Conservation (phyloP, 30 jellyfish, hydroid and myxozoan species). For the Aurelia coerulea region DNA sequence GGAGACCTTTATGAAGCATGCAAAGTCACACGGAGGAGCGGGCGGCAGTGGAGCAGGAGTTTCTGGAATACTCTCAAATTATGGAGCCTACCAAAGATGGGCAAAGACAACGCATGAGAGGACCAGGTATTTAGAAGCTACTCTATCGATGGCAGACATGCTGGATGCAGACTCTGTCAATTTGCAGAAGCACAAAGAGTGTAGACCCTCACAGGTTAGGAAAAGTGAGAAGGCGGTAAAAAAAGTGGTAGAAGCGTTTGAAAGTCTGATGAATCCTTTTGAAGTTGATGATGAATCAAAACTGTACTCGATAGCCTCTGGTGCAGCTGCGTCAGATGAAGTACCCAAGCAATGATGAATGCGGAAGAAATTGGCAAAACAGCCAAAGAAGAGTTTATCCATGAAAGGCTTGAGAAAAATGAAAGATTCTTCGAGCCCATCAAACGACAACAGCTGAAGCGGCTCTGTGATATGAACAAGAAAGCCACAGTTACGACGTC, state of each 20-base stretch:
- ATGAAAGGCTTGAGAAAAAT: constrained; percentile 18
- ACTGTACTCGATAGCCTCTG: constrained; percentile 24
- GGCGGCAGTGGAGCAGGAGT: constrained; percentile 46
- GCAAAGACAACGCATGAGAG: constrained; percentile 39
- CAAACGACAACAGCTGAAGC: constrained; percentile 33
- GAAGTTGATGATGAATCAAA: no score
- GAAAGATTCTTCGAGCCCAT: constrained; percentile 35
- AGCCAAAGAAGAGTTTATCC: not conserved
- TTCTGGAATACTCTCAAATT: constrained; percentile 17
- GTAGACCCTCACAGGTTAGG: constrained; percentile 42
- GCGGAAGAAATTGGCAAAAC: constrained; percentile 27
- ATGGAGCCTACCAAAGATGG: not conserved
- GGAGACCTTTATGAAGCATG: constrained; percentile 49
- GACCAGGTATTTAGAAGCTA: no score
- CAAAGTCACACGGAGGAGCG: constrained; percentile 50
- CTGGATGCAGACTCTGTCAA: no score
- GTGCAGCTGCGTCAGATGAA: constrained; percentile 54
- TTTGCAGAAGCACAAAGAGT: no score
- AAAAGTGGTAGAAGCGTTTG: constrained; percentile 40
- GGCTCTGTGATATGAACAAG: constrained; percentile 37
- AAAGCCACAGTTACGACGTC: not conserved
- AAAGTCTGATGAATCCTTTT: not conserved
- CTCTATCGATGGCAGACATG: no score
- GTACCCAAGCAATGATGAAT: constrained; percentile 36
- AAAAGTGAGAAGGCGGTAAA: constrained; percentile 31